These are phyloP conservation scores for Tachypleus tridentatus DNA, from an alignment of 1,140 invertebrate species.

Conservation along the genomic window DNA sequence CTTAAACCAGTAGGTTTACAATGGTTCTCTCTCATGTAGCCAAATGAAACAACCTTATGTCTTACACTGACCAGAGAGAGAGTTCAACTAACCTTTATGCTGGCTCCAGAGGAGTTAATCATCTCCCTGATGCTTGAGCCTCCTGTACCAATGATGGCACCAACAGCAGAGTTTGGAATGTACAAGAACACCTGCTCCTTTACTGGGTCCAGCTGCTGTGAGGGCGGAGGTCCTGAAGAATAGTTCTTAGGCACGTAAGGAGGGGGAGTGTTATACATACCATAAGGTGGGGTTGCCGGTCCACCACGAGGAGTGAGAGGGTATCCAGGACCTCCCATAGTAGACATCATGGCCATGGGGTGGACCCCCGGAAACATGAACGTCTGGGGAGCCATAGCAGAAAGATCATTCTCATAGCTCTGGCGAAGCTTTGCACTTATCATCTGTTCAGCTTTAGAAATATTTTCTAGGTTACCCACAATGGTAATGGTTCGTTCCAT, in stretches of 20 bases:
- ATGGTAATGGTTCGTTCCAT: conserved; percentile 91
- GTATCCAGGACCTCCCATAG: conserved; percentile 1
- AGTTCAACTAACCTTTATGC: conserved; percentile 48
- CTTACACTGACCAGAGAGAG: too few relatives aligned
- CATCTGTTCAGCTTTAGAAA: conserved; percentile 82
- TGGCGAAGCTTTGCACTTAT: conserved; percentile 87
- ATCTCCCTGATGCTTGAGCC: conserved; percentile 92
- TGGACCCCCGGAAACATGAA: conserved; percentile 50
- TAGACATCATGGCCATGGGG: conserved; percentile 34
- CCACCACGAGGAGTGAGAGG: background rate
- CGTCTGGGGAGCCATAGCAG: conserved; percentile 88
- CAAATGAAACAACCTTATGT: too few relatives aligned
- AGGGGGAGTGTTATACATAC: conserved; percentile 4
- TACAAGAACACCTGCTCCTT: conserved; percentile 77
- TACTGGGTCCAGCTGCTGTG: conserved; percentile 31
- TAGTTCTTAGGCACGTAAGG: conserved; percentile 3
- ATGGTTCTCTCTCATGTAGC: too few relatives aligned
- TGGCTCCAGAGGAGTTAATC: conserved; percentile 86
- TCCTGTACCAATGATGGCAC: conserved; percentile 92
- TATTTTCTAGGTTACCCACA: conserved; percentile 75
- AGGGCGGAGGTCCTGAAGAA: conserved; percentile 5
- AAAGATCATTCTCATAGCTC: conserved; percentile 86
- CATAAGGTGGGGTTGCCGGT: conserved; percentile 2
- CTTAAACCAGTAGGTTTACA: too few relatives aligned
- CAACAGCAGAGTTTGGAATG: conserved; percentile 91